phyloP scores from a whole-genome alignment of 2,888 invertebrate species.

The Deladenus siricidicola region DNA sequence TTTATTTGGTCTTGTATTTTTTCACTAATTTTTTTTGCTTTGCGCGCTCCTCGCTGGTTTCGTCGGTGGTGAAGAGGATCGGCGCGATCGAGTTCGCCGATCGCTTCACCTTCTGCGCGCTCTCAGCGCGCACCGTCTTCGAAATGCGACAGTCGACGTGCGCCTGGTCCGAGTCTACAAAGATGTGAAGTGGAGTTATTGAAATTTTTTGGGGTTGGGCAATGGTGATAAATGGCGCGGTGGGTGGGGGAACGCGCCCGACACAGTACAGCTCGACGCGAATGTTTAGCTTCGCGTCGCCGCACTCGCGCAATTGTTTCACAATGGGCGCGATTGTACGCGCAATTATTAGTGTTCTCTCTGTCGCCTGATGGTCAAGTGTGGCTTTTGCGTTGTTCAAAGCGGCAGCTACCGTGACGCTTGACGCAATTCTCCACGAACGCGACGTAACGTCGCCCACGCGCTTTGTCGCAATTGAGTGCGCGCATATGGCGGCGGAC shows the following conservation, averaged over 20 bases:
- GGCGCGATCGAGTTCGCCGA: conserved; percentile 20
- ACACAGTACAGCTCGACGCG: conserved; percentile 5
- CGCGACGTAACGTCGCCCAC: neutral
- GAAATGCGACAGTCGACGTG: neutral
- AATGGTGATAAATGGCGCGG: neutral
- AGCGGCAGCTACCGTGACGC: neutral
- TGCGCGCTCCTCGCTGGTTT: conserved; percentile 35
- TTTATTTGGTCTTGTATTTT: too few relatives aligned
- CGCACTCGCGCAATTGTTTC: conserved; percentile 4
- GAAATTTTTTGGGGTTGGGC: conserved; percentile 9
- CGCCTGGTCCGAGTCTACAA: neutral
- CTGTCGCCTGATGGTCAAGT: neutral
- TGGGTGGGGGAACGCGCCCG: neutral
- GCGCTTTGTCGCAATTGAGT: neutral
- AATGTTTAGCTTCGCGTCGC: conserved; percentile 11
- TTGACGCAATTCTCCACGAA: neutral
- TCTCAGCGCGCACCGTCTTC: neutral
- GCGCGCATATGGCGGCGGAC: neutral
- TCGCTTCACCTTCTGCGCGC: conserved; percentile 10
- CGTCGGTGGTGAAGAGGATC: conserved; percentile 22
- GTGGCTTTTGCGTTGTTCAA: neutral
- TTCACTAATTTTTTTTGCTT: too few relatives aligned
- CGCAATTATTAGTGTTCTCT: neutral
- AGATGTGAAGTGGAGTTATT: conserved; percentile 7
- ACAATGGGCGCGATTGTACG: neutral